phyloP scores from a whole-genome alignment of 2,797 vertebrate species.

The Pteropus rufus region DNA sequence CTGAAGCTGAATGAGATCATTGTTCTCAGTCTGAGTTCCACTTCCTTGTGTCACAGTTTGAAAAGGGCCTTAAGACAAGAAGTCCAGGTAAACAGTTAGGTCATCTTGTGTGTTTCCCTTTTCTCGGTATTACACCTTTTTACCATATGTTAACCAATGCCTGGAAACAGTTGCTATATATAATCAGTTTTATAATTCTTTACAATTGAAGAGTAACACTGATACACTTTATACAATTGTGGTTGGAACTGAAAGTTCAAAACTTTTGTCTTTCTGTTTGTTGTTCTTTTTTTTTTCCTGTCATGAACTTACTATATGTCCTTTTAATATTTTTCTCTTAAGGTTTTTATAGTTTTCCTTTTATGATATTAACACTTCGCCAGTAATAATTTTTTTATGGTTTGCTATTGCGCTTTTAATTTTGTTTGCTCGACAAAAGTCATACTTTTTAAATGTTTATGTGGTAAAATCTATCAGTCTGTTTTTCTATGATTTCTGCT shows the following conservation, averaged over 20 bases:
- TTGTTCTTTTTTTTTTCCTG: neutral
- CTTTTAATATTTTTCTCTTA: neutral
- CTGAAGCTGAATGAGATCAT: neutral
- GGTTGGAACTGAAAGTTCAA: neutral
- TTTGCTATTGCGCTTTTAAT: neutral
- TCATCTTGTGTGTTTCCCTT: neutral
- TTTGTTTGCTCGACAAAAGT: neutral
- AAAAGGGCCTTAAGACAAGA: neutral
- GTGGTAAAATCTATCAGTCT: neutral
- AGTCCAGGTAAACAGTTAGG: neutral
- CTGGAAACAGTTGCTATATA: neutral
- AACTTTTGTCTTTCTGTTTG: neutral
- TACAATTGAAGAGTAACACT: too few species aligned
- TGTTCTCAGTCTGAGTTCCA: neutral
- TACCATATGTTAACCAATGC: neutral
- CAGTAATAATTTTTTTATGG: neutral
- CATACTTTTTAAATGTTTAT: neutral
- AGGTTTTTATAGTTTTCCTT: neutral
- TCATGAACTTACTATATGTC: neutral
- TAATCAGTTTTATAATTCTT: neutral
- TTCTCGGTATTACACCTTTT: neutral
- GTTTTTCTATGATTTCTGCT: neutral
- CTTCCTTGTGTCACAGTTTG: neutral
- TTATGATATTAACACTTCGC: neutral
- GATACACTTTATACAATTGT: neutral